Base-by-base conservation (phyloP, 2,113 vertebrate genomes). In the Brienomyrus longianalis region DNA sequence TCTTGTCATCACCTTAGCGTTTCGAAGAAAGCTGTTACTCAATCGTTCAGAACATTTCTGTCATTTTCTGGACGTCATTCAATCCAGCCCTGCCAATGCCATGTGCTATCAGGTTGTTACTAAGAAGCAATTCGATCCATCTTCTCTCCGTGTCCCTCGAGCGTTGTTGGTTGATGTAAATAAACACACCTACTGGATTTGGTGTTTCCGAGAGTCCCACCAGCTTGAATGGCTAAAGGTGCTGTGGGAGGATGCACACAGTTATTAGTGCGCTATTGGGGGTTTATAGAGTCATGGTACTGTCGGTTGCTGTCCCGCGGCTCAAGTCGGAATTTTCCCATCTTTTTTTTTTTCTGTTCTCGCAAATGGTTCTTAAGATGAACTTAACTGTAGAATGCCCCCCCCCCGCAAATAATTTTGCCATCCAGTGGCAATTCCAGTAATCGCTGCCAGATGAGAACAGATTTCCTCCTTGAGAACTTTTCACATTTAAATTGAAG, bases 81-180 rank as follows among this genome's bases (percentile, higher is more conserved):
- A 89, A 95, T 95, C 91, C 86, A 66, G 86, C 87, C 89, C 92
- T 90, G 92, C 74, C 21, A 92, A 89, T 86, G 90, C 85, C 21
- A 77, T 0, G 88, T 90, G 87, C 91, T 90, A 93, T 94, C 92
- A 35, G 83, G 87, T 94, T 93, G 92, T 93, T 96, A 94, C 95
- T 91, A 23, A 91, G 95, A 96, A 96, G 94, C 93, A 95, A 95
- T 91, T 92, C 86, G 90, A 95, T 94, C 94, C n/a, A 85, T 9
- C 86, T 31, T 89, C 74, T 51, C n/a, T 59, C 54, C 15, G 56
- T 89, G 90, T 92, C 89, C 89, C 83, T 91, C 88, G 89, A 45
- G n/a, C 23, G 31, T 88, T 52, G 48, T 21, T 70, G 56, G 54
- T 27, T 23, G 48, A 47, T 90, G 92, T 93, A 92, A 93, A 93